Conservation (phyloP, 2,113 vertebrate genomes). For the Larimichthys crocea region DNA sequence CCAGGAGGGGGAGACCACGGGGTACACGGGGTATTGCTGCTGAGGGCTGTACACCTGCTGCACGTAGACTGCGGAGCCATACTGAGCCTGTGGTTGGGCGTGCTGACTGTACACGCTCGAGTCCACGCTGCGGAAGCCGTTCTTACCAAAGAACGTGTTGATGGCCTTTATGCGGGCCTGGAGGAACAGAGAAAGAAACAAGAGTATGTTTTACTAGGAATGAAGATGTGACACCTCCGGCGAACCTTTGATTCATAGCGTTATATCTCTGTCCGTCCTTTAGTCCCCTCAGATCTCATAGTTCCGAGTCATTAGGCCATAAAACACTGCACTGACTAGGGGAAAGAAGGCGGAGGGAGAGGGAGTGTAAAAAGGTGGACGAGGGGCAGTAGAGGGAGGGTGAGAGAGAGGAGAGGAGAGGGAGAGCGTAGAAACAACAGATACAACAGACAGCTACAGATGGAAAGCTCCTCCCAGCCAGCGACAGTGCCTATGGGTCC, state of each 20-base stretch:
- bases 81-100: conserved; percentile 89
- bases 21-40: conserved; percentile 96
- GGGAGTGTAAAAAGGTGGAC: neutral
- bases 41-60: conserved; percentile 93
- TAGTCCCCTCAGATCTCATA: conserved; percentile 86
- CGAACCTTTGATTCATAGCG: neutral
- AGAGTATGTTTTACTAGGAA: neutral
- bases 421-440: conserved; percentile 13
- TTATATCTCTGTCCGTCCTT: neutral
- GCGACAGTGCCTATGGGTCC: conserved; percentile 78
- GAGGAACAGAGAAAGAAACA: neutral
- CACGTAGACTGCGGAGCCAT: conserved; percentile 93
- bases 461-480: conserved; percentile 65
- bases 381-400: neutral
- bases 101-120: conserved; percentile 90
- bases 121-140: conserved; percentile 92
- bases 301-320: conserved; percentile 86
- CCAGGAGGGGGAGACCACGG: conserved; percentile 94
- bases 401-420: conserved; percentile 2
- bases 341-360: neutral
- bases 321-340: conserved; percentile 72
- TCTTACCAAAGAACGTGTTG: conserved; percentile 98
- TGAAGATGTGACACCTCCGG: neutral
- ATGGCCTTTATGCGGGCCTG: conserved; percentile 99
- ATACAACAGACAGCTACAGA: conserved; percentile 22